Evolutionary conservation across 2,113 vertebrate species (phyloP), one percentile per base, ranked within the genome.

Genomic region (Pseudopodoces humilis): DNA sequence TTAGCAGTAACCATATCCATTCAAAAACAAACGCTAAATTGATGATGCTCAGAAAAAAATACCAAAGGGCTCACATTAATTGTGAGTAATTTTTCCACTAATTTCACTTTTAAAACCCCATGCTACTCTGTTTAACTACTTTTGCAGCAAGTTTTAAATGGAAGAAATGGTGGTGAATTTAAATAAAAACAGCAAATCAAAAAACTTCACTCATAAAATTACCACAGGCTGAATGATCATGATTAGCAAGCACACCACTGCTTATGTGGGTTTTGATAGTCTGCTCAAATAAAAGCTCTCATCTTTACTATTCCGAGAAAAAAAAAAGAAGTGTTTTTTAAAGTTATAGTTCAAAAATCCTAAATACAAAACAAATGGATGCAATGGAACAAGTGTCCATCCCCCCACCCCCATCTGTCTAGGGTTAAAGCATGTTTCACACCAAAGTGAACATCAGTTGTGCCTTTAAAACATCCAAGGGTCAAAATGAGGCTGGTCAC

Each of bases 31-130:
- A 88, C 5, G 12, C 50, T 76, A 92, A 95, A 70, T 25, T 52
- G 64, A 64, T 55, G 72, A 94, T 74, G 79, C 44, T 94, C 70
- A 46, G 85, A 68, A 69, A 86, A 86, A 83, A 80, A 92, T n/a
- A 85, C 77, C 86, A 52, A 96, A 83, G 91, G 80, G 81, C 59
- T 71, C 95, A 97, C 93, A 93, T 93, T 94, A 97, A 96, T 78
- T 97, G 52, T 62, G 64, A 94, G 93, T 58, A 67, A 47, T 94
- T 92, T 96, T 83, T 20, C 95, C 56, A 95, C 30, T 77, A 28
- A 70, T 92, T 81, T 91, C 88, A 63, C 35, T 86, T 85, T 92
- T 95, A 77, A 92, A 96, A 86, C 35, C 50, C 78, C 56, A 27
- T 91, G 92, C 78, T 96, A 82, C 28, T 87, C 63, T 90, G 39